These are phyloP conservation scores for Agrochola macilenta DNA, from an alignment of 2,888 invertebrate genomes.

Conservation along the genomic window DNA sequence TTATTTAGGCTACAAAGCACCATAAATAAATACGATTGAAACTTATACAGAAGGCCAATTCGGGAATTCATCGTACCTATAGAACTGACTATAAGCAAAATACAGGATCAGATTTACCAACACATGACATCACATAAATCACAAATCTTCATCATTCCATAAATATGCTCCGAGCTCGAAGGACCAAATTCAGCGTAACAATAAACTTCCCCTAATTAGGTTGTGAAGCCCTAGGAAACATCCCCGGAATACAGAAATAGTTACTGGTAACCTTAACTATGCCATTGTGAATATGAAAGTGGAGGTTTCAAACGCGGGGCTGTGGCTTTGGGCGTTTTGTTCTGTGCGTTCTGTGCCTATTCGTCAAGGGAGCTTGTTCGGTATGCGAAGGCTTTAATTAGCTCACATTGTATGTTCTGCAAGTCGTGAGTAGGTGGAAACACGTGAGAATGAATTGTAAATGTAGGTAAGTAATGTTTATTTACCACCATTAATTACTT, in stretches of 20 bases:
- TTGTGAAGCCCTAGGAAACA: slow-evolving; percentile 41
- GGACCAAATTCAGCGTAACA: slow-evolving; percentile 28
- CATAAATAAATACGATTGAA: too few relatives aligned
- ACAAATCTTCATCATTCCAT: not conserved
- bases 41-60: too few relatives aligned
- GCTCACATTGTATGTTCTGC: not conserved
- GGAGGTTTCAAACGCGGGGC: slow-evolving; percentile 3
- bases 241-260: slow-evolving; percentile 49
- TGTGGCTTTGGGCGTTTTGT: slow-evolving; percentile 40
- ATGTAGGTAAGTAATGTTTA: not conserved
- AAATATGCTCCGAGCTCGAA: not conserved
- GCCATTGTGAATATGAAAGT: slow-evolving; percentile 48
- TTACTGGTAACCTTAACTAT: slow-evolving; percentile 35
- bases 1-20: too few relatives aligned
- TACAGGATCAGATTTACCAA: not conserved
- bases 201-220: slow-evolving; percentile 42
- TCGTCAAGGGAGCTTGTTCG: slow-evolving; percentile 16
- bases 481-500: too few relatives aligned
- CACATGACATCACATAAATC: not conserved
- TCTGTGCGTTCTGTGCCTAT: slow-evolving; percentile 6
- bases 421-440: not conserved
- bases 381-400: slow-evolving; percentile 24
- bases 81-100: not conserved
- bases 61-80: too few relatives aligned
- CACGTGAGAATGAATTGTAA: not conserved